Percentiles rank a stretch among this genome's conserved stretches.
phyloP scores from a whole-genome alignment of 2,113 vertebrate genomes.

The Heterochromis multidens region DNA sequence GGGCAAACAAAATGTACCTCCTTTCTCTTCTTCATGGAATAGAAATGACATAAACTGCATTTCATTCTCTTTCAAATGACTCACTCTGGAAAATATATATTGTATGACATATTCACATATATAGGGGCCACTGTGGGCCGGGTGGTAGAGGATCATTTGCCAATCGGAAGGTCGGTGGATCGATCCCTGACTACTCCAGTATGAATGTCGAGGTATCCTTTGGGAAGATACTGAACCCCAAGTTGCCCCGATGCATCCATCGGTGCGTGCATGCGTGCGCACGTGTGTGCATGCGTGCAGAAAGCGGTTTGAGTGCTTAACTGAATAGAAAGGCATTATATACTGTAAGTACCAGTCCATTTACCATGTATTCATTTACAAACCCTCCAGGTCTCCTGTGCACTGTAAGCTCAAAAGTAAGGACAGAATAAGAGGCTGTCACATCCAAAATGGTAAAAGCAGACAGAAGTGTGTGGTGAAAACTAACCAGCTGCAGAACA shows the following conservation, averaged over 20 bases:
- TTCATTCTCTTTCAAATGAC: too few species aligned
- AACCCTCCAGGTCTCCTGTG: background rate
- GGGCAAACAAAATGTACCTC: background rate
- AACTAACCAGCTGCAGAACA: background rate
- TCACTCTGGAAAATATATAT: too few species aligned
- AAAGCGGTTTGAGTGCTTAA: too few species aligned
- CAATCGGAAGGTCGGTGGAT: too few species aligned
- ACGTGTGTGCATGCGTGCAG: too few species aligned
- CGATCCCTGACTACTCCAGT: too few species aligned
- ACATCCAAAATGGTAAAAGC: background rate
- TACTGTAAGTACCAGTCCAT: background rate
- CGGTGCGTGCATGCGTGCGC: background rate
- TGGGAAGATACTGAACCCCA: too few species aligned
- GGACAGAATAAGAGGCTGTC: background rate
- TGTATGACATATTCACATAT: too few species aligned
- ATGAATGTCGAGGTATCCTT: too few species aligned
- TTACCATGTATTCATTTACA: background rate
- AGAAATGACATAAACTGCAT: background rate
- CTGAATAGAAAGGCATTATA: too few species aligned
- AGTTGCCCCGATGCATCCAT: background rate
- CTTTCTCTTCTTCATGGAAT: background rate
- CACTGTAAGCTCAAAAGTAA: background rate
- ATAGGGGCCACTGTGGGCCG: too few species aligned
- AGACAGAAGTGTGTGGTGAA: background rate
- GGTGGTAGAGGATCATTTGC: too few species aligned